Evolutionary conservation across 2,888 invertebrate genomes (phyloP).

Genomic region (Cotesia congregata): DNA sequence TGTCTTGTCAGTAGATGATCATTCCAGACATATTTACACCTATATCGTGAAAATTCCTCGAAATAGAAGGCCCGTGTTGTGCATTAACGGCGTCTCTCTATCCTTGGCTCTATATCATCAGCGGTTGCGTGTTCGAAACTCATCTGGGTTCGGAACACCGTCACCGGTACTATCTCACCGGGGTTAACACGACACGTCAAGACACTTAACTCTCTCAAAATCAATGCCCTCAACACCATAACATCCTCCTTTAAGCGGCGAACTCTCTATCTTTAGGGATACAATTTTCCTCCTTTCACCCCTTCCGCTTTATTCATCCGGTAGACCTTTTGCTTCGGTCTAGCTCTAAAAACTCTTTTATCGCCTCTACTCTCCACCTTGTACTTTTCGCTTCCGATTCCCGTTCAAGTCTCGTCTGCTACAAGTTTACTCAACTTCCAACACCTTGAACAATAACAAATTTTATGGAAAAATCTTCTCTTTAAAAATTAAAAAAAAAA

Average conservation of each 20-base stretch:
- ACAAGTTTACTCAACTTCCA: conserved; percentile 35
- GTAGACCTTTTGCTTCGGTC: conserved; percentile 39
- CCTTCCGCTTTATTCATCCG: background rate
- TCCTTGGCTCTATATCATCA: conserved; percentile 53
- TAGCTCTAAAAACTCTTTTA: conserved; percentile 37
- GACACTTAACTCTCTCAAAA: conserved; percentile 54
- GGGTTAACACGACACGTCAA: conserved; percentile 63
- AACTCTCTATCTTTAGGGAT: background rate
- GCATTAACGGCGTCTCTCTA: conserved; percentile 46
- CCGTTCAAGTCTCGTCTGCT: conserved; percentile 40
- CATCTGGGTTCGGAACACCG: conserved; percentile 61
- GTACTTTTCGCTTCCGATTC: conserved; percentile 52
- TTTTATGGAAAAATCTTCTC: background rate
- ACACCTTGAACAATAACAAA: background rate
- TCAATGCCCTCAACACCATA: conserved; percentile 62
- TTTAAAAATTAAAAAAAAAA: background rate
- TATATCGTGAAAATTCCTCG: conserved; percentile 49
- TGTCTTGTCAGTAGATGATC: background rate
- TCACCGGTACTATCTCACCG: conserved; percentile 63
- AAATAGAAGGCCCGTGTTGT: conserved; percentile 47
- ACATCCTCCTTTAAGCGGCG: conserved; percentile 49
- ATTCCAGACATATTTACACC: background rate
- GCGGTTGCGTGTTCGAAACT: conserved; percentile 65
- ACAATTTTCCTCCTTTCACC: conserved; percentile 11
- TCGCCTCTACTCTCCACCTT: conserved; percentile 47